Percentiles rank a stretch among this genome's conserved stretches.
Conservation (phyloP, 1,140 invertebrate species). For the Philaenus spumarius region DNA sequence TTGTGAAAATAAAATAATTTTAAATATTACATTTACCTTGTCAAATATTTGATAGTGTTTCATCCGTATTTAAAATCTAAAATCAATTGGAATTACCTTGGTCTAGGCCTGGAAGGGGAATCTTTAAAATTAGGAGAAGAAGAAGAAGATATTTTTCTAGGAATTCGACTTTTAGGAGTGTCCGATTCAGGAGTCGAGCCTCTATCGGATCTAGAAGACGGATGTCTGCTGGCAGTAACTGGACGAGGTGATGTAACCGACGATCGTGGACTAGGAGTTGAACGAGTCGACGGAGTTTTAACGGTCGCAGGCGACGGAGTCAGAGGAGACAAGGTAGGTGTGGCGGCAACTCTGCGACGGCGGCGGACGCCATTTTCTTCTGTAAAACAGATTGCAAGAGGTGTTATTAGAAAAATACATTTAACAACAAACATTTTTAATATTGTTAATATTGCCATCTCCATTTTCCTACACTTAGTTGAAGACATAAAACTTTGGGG, state of each 20-base stretch:
- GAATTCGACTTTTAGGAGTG: not conserved
- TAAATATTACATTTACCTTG: conserved; percentile 23
- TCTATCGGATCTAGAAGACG: not conserved
- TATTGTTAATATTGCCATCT: too few relatives aligned
- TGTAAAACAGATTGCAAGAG: too few relatives aligned
- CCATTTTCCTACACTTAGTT: too few relatives aligned
- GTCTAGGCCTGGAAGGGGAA: conserved; percentile 17
- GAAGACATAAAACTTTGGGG: too few relatives aligned
- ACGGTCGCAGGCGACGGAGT: not conserved
- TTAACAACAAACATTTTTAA: too few relatives aligned
- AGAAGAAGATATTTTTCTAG: conserved; percentile 5
- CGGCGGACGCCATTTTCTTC: not conserved
- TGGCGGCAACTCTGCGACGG: too few relatives aligned
- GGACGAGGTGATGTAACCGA: not conserved
- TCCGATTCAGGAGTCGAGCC: not conserved
- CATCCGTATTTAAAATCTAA: conserved; percentile 16
- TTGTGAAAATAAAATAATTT: conserved; percentile 29
- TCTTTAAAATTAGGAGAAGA: conserved; percentile 37
- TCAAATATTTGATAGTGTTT: conserved; percentile 19
- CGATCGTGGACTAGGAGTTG: not conserved
- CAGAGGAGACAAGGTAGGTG: not conserved
- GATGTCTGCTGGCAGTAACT: not conserved
- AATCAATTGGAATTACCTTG: conserved; percentile 7
- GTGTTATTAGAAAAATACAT: too few relatives aligned
- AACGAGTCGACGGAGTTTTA: not conserved